phyloP scores from a whole-genome alignment of 2,113 vertebrate genomes.

The Trinectes maculatus region DNA sequence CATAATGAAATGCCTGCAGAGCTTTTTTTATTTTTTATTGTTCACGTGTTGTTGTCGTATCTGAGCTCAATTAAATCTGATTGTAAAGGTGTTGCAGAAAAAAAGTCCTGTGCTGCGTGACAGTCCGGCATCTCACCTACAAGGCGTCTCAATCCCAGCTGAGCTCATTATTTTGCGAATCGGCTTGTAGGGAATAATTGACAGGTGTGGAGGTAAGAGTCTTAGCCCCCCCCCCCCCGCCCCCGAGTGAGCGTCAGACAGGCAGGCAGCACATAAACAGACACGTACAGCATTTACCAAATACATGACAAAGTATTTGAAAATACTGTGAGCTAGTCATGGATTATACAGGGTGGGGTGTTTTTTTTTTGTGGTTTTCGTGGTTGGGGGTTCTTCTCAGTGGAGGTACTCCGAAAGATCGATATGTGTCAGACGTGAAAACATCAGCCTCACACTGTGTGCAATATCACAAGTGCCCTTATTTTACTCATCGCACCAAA shows the following conservation, averaged over 20 bases:
- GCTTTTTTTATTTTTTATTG: no score
- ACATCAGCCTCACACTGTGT: not conserved
- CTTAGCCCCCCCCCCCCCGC: slow-evolving; percentile 18
- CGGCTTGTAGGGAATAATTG: slow-evolving; percentile 29
- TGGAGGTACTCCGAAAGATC: not conserved
- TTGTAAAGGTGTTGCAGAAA: not conserved
- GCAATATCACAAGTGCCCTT: slow-evolving; percentile 36
- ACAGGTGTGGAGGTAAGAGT: slow-evolving; percentile 29
- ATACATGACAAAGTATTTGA: no score
- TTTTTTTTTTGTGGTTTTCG: not conserved
- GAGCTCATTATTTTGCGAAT: slow-evolving; percentile 55
- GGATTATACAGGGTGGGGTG: no score
- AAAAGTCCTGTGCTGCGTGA: slow-evolving; percentile 2
- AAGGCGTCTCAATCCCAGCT: slow-evolving; percentile 27
- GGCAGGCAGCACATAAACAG: not conserved
- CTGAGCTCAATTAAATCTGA: slow-evolving; percentile 5
- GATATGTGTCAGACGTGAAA: not conserved
- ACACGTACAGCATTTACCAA: no score
- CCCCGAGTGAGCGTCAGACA: not conserved
- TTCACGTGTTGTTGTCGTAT: not conserved
- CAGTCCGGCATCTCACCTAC: slow-evolving; percentile 10
- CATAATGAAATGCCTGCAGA: slow-evolving; percentile 4
- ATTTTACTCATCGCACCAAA: slow-evolving; percentile 20
- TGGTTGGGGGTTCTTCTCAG: not conserved
- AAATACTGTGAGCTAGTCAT: no score